A percentile compares a stretch with the other conserved stretches of the same genome.
Conservation (phyloP, 2,888 invertebrate species). For the Taenaris catops region DNA sequence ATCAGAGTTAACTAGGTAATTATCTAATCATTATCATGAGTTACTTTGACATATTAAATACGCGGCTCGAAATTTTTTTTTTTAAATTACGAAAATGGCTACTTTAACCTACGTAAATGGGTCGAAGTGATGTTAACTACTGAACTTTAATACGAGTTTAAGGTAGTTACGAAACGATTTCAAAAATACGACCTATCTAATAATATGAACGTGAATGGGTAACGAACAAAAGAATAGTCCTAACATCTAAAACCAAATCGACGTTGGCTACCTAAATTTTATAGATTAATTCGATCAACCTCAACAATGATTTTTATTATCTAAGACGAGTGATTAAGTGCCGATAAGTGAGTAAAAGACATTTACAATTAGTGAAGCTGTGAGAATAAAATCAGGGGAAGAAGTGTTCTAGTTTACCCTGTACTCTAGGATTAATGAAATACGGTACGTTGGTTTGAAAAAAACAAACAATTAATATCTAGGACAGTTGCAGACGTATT, state of each 20-base stretch:
- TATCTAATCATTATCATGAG: conserved; percentile 75
- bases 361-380: conserved; percentile 67
- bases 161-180: conserved; percentile 28
- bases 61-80: conserved; percentile 77
- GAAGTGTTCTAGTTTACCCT: conserved; percentile 75
- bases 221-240: conserved; percentile 25
- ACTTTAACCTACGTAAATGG: conserved; percentile 71
- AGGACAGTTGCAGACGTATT: conserved; percentile 15
- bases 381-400: conserved; percentile 65
- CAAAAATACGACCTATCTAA: conserved; percentile 37
- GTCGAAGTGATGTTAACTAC: conserved; percentile 59
- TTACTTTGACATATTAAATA: conserved; percentile 79
- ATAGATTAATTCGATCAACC: conserved; percentile 61
- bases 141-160: conserved; percentile 33
- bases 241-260: conserved; percentile 50
- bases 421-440: conserved; percentile 75
- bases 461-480: conserved; percentile 17
- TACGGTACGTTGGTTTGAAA: conserved; percentile 33
- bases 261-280: conserved; percentile 49
- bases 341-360: conserved; percentile 66
- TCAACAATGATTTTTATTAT: conserved; percentile 58
- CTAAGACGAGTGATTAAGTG: conserved; percentile 64
- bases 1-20: conserved; percentile 69
- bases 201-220: conserved; percentile 36
- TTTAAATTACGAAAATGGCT: conserved; percentile 56